Conservation (phyloP, 2,113 vertebrate genomes). For the Grus americana region DNA sequence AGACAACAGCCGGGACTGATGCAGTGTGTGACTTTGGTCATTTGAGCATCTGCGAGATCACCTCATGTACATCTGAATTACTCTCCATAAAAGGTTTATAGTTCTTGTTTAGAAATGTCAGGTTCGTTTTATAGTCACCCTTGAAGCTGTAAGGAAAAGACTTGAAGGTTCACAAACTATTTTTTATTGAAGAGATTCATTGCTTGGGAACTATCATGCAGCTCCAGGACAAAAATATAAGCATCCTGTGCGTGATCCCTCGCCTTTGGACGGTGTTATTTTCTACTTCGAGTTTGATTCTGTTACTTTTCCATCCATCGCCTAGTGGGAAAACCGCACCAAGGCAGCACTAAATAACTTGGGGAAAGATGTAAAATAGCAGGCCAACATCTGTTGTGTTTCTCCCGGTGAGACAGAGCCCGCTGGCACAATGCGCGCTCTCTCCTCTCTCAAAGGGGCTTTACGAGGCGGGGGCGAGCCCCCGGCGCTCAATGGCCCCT, state of each 20-base stretch:
- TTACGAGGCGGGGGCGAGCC: not conserved
- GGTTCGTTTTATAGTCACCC: not conserved
- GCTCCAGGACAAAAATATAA: not conserved
- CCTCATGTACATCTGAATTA: not conserved
- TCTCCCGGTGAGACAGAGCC: not conserved
- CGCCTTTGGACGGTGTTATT: not conserved
- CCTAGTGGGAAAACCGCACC: not conserved
- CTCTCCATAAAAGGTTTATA: not conserved
- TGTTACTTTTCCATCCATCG: not conserved
- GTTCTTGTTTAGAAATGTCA: not conserved
- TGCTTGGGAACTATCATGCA: not conserved
- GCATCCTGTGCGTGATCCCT: not conserved
- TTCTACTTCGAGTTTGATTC: not conserved
- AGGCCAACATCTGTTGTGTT: slow-evolving; percentile 35
- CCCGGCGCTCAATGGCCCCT: slow-evolving; percentile 2
- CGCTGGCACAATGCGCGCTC: slow-evolving; percentile 5
- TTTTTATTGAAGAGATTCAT: not conserved
- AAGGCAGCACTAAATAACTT: not conserved
- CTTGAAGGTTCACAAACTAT: not conserved
- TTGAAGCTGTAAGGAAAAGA: not conserved
- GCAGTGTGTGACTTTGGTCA: accelerated
- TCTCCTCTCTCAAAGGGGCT: not conserved
- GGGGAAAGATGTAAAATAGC: not conserved
- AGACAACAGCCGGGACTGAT: accelerated
- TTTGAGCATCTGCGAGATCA: not conserved